Evolutionary conservation across 2,888 invertebrate genomes (phyloP), one percentile per base, ranked within the genome.

Genomic region (Pharmacophagus antenor): DNA sequence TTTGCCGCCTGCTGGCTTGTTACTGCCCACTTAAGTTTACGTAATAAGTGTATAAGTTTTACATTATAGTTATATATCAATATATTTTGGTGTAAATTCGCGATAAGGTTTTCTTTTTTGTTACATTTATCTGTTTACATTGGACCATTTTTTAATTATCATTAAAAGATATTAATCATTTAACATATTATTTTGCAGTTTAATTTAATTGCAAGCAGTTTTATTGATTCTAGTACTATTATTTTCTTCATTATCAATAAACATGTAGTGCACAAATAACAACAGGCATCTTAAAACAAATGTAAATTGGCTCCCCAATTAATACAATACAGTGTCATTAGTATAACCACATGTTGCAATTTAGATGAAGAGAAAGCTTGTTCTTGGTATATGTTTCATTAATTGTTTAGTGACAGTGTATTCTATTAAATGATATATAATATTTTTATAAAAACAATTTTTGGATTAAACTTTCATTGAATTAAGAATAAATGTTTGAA

Each of bases 291-390:
- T 37, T 37, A 37, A 37, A 37, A 37, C 37, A 3, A n/a, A 37
- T 37, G 37, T 75, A 84, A 84, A 85, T 82, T 72, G 77, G 66
- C 65, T 63, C 59, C 47, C 65, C 74, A 73, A 75, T 73, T 77
- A 20, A 76, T 69, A 80, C 75, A 79, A 74, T 74, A 70, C 69
- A 70, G 66, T 74, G 74, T 75, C 74, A 74, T 71, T 70, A 72
- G 66, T 65, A 62, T n/a, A 52, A 56, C 61, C 65, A 71, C 74
- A 69, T 65, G 73, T 71, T 74, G 74, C 72, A 71, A 81, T 80
- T 80, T 75, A 78, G 77, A 77, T 73, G 74, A 71, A 73, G 76
- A 67, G 75, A 72, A 72, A 73, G 70, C 76, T 73, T 74, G 70
- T 51, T 54, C 4, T 37, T 15, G 37, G 6, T 37, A 37, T n/a